Evolutionary conservation across 2,888 invertebrate genomes (phyloP).

Genomic region (Aproaerema taeniolella): DNA sequence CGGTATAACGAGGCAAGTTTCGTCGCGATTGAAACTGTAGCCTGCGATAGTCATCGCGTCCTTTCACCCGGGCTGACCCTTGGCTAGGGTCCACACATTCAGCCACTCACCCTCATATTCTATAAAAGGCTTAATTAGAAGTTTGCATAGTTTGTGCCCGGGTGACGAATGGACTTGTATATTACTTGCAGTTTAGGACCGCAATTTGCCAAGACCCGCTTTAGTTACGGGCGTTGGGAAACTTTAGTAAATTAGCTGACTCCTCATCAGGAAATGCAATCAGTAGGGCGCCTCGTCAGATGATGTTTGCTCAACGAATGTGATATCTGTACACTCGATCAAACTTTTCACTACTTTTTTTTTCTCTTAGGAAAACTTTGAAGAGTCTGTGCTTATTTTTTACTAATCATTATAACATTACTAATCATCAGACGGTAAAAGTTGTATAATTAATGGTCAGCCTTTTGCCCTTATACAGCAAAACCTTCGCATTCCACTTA

Average conservation of each 20-base stretch:
- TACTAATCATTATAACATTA: too few species aligned
- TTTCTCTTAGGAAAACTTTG: too few species aligned
- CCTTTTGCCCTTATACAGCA: too few species aligned
- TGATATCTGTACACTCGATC: background rate
- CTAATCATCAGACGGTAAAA: too few species aligned
- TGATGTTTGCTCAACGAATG: background rate
- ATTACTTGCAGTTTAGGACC: slow-evolving; percentile 19
- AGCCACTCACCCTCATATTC: slow-evolving; percentile 39
- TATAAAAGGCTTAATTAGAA: slow-evolving; percentile 65
- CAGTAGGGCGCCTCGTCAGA: background rate
- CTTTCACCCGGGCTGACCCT: slow-evolving; percentile 52
- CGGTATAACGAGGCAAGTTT: slow-evolving; percentile 59
- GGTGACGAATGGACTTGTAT: slow-evolving; percentile 32
- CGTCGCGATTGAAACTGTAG: slow-evolving; percentile 60
- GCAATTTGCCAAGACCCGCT: slow-evolving; percentile 6
- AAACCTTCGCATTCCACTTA: too few species aligned
- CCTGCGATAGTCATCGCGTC: slow-evolving; percentile 60
- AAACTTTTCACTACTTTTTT: background rate
- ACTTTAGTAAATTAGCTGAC: slow-evolving; percentile 4
- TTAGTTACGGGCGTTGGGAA: background rate
- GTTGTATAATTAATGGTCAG: too few species aligned
- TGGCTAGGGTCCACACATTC: slow-evolving; percentile 28
- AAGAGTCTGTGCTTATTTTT: too few species aligned
- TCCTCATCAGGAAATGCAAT: slow-evolving; percentile 1
- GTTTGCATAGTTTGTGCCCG: slow-evolving; percentile 45